Base-by-base conservation (phyloP, 2,113 vertebrate species). In the Etheostoma spectabile region DNA sequence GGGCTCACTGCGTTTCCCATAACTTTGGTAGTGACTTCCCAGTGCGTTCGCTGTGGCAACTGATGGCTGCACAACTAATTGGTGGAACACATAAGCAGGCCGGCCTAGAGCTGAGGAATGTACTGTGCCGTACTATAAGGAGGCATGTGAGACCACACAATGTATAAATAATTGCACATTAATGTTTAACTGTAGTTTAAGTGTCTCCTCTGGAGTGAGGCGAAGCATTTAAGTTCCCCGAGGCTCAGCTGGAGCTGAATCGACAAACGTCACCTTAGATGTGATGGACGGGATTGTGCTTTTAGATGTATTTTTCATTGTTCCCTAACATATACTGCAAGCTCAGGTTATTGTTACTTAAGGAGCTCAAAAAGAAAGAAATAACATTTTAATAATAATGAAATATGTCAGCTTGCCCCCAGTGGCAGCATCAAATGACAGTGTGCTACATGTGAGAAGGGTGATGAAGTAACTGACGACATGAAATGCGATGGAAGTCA, bases 151-250 rank as follows among this genome's bases (percentile, higher is more conserved):
- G 79, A 82, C 71, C 62, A 62, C 51, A 79, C 61, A 65, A 86
- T 86, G 80, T 82, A 88, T 90, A 79, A 92, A 87, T 90, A 67
- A 88, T 85, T 76, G 67, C 53, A 56, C 80, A 86, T 91, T 59
- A 91, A 90, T 83, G 82, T 89, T 93, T 88, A 67, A 93, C 38
- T 75, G 15, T 16, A 15, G 52, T 88, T 91, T 80, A 91, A 90
- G 82, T 85, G 86, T 80, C 51, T 87, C 63, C 76, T 86, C 61
- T 38, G 69, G 61, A 80, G 46, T 3, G 42, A 46, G 22, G 10
- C 68, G 33, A 55, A 42, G 15, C 11, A n/a, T 83, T 86, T 73
- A 46, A 49, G 76, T 49, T 88, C 70, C 57, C 62, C 10, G 82
- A 46, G 35, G 75, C 59, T 78, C 19, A 19, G 10, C 45, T 52